phyloP scores from a whole-genome alignment of 2,797 vertebrate genomes.

The Peromyscus melanophrys region DNA sequence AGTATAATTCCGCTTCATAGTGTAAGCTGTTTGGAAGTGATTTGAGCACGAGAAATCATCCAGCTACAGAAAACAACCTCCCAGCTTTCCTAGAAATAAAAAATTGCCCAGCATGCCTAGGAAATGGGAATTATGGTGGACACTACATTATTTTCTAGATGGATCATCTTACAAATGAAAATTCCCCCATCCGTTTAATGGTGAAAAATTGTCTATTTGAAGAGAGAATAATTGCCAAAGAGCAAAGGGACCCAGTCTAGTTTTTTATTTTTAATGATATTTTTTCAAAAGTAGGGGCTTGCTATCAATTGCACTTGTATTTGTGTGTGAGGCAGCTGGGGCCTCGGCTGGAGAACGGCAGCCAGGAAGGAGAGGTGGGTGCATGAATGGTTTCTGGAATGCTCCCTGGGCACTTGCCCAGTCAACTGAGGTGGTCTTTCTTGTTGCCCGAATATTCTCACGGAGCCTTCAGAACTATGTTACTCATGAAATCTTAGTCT shows the following conservation, averaged over 20 bases:
- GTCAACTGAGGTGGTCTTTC: background rate
- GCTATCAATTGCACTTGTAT: background rate
- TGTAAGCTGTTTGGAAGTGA: slow-evolving; percentile 58
- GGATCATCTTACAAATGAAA: slow-evolving; percentile 66
- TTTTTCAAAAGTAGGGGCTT: background rate
- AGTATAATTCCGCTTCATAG: slow-evolving; percentile 71
- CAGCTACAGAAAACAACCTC: slow-evolving; percentile 35
- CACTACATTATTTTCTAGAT: slow-evolving; percentile 72
- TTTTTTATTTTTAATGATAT: background rate
- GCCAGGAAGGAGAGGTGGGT: background rate
- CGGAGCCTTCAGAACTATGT: background rate
- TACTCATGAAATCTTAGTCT: background rate
- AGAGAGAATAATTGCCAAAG: slow-evolving; percentile 58
- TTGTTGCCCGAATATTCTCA: background rate
- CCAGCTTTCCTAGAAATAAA: slow-evolving; percentile 58
- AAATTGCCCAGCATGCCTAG: slow-evolving; percentile 67
- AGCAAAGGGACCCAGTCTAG: slow-evolving; percentile 21
- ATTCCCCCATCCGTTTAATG: slow-evolving; percentile 59
- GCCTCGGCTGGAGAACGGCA: background rate
- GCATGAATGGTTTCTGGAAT: background rate
- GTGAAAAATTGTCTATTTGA: slow-evolving; percentile 69
- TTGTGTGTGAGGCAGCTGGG: background rate
- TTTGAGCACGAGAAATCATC: slow-evolving; percentile 29
- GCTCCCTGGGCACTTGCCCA: background rate
- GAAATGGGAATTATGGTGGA: slow-evolving; percentile 65